A percentile compares a stretch with the other conserved stretches of the same genome.
These are phyloP conservation scores for Tetheella fluctuosa DNA, from an alignment of 2,888 invertebrate species.

Conservation along the genomic window DNA sequence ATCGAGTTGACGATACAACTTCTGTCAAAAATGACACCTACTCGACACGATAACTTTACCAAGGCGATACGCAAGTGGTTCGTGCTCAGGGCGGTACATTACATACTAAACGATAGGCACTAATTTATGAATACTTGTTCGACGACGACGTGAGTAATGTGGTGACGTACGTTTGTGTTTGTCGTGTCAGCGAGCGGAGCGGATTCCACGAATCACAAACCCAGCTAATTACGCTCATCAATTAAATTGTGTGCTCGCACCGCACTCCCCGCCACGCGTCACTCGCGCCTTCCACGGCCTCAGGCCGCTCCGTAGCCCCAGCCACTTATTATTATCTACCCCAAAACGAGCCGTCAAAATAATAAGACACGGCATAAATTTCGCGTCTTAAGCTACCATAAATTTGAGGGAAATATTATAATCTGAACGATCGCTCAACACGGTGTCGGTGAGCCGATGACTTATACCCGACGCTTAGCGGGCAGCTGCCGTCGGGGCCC, in stretches of 20 bases:
- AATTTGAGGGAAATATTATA: conserved; percentile 64
- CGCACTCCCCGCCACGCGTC: conserved; percentile 15
- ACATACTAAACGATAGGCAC: background rate
- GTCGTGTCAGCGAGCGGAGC: background rate
- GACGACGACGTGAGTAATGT: background rate
- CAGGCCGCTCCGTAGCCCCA: background rate
- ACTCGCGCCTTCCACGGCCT: conserved; percentile 12
- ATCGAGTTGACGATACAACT: too few relatives aligned
- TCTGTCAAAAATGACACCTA: too few relatives aligned
- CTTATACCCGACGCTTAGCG: conserved; percentile 32
- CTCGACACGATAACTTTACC: too few relatives aligned
- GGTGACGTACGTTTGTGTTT: background rate
- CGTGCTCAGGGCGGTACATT: too few relatives aligned
- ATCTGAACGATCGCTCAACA: conserved; percentile 69
- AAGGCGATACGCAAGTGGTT: too few relatives aligned
- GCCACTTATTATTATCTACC: conserved; percentile 44
- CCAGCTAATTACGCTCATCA: conserved; percentile 20
- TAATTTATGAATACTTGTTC: background rate
- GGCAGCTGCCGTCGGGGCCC: conserved; percentile 38
- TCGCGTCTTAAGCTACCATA: conserved; percentile 56
- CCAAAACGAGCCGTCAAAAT: conserved; percentile 70
- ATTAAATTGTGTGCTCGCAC: conserved; percentile 20
- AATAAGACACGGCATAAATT: conserved; percentile 74
- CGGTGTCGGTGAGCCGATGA: conserved; percentile 47
- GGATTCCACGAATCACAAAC: conserved; percentile 12